Evolutionary conservation across 2,888 invertebrate genomes (phyloP), one percentile per base, ranked within the genome.

Genomic region (Himalopsyche anomala): DNA sequence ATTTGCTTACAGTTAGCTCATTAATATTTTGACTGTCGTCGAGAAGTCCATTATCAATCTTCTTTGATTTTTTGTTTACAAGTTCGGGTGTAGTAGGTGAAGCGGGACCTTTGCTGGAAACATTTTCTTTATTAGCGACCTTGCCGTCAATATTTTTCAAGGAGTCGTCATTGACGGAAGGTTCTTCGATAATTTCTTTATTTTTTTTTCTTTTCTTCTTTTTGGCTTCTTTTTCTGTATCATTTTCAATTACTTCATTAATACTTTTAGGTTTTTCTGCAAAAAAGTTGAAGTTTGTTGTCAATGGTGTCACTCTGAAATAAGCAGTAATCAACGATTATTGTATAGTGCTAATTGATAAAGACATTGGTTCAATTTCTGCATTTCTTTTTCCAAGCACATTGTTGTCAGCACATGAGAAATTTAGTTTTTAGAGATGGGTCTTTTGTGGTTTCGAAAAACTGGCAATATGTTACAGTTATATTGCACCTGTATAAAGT

Each of bases 301-400:
- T 38, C 45, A 86, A 74, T 56, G 84, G 87, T 15, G 81, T 84
- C 19, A 88, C 89, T 87, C 83, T 89, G 90, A 90, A 88, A 86
- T 42, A 81, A 89, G 83, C 82, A 90, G 90, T 62, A 89, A 56
- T 36, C 19, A 81, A 81, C n/a, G 15, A 51, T 51, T 51, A 51
- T 15, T 15, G 15, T 15, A 51, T 4, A 51, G 9, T 51, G 9
- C 9, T 15, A 51, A 15, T 51, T 51, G 15, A 51, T 51, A 15
- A 15, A 51, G 15, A 51, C 5, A 2, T 15, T 51, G 51, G 51
- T 5, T 51, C 51, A 15, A 15, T 15, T 51, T 8, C 51, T 15
- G 15, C 3, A 51, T 51, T 15, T 45, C 9, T 45, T 9, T 45
- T 40, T 2, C 45, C 9, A 45, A 9, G 1, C 45, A 51, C 5